phyloP scores from a whole-genome alignment of 2,113 vertebrate genomes.

The Chloebia gouldiae region DNA sequence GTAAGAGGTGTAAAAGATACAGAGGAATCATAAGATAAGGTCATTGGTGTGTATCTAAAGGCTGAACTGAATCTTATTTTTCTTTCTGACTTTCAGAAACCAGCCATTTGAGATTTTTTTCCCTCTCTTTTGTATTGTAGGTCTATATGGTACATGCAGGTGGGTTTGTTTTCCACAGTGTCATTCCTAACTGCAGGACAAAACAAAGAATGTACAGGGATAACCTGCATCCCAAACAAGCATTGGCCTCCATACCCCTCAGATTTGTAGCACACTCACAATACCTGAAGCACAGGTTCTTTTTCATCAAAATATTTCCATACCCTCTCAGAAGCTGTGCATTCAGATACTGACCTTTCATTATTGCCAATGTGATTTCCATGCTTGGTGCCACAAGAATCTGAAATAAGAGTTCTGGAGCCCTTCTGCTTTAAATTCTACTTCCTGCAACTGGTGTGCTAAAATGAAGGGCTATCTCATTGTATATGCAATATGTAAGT shows the following conservation, averaged over 20 bases:
- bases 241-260: background rate
- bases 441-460: background rate
- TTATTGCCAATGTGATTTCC: background rate
- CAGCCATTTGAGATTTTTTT: background rate
- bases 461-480: constrained; percentile 35
- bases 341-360: constrained; percentile 2
- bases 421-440: constrained; percentile 31
- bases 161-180: background rate
- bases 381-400: background rate
- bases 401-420: constrained; percentile 12
- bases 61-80: background rate
- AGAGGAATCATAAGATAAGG: background rate
- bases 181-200: background rate
- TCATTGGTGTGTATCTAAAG: background rate
- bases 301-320: background rate
- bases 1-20: background rate
- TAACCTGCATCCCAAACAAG: background rate
- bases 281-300: background rate
- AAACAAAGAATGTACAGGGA: background rate
- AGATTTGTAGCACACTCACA: background rate
- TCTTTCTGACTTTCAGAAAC: background rate
- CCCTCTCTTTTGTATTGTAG: background rate
- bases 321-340: background rate
- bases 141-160: background rate
- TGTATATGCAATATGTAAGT: constrained; percentile 43